Percentiles rank a stretch among this genome's conserved stretches.
Evolutionary conservation across 2,113 vertebrate genomes (phyloP).

Genomic region (Neolamprologus sp.): DNA sequence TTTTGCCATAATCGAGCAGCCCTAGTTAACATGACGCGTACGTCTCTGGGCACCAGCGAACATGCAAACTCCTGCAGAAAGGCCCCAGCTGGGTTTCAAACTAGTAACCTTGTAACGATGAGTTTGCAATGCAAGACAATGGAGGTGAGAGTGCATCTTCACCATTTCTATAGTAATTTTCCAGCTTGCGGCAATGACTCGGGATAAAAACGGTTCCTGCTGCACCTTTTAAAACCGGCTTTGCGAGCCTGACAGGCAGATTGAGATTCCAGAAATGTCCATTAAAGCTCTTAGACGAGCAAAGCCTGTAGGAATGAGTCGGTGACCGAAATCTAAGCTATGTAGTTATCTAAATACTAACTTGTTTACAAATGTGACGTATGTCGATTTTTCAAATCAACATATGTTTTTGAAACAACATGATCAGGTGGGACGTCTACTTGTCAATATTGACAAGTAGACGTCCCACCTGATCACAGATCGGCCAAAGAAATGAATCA

Average conservation of each 20-base stretch:
- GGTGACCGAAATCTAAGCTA: fast-evolving
- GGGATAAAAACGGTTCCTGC: background rate
- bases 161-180: background rate
- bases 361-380: background rate
- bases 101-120: background rate
- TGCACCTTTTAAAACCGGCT: constrained; percentile 33
- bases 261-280: constrained; percentile 11
- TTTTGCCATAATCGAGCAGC: no score
- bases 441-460: background rate
- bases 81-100: background rate
- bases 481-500: background rate
- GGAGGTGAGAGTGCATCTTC: background rate
- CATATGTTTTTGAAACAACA: background rate
- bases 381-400: background rate
- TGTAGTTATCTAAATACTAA: fast-evolving
- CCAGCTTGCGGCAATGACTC: background rate
- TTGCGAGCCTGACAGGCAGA: background rate
- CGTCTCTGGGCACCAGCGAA: fast-evolving
- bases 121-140: background rate
- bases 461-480: background rate
- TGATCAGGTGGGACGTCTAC: no score
- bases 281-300: fast-evolving
- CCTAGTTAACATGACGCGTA: fast-evolving
- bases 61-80: background rate
- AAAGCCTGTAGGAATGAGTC: background rate